Percentiles rank a stretch among this genome's conserved stretches.
phyloP scores from a whole-genome alignment of 1,140 invertebrate species.

The Drosophila sulfurigaster region DNA sequence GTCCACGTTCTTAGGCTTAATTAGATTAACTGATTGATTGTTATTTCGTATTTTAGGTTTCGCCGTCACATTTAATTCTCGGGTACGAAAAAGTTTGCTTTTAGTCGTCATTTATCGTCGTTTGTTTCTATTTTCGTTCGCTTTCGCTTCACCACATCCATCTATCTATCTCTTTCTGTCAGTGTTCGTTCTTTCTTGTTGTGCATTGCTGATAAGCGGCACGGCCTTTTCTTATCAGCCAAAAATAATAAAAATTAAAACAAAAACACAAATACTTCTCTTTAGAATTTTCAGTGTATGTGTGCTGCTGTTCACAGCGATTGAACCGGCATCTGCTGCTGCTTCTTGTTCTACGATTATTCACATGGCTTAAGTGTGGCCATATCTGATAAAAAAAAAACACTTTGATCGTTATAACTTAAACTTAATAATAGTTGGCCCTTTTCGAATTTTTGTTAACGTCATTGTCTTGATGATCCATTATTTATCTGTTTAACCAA shows the following conservation, averaged over 20 bases:
- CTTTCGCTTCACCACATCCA: constrained; percentile 54
- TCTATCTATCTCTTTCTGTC: constrained; percentile 36
- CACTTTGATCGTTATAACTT: not conserved
- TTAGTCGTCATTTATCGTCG: constrained; percentile 65
- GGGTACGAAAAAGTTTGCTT: constrained; percentile 45
- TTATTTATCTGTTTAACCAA: constrained; percentile 9
- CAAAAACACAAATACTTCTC: constrained; percentile 34
- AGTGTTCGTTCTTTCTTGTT: constrained; percentile 59
- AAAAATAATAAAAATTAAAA: constrained; percentile 51
- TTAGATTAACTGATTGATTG: constrained; percentile 72
- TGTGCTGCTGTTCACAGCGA: constrained; percentile 57
- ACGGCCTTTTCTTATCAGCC: constrained; percentile 71
- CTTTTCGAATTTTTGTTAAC: constrained; percentile 8
- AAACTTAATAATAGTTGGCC: constrained; percentile 3
- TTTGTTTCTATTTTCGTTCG: constrained; percentile 75
- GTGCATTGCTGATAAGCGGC: constrained; percentile 77
- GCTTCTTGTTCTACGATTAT: constrained; percentile 44
- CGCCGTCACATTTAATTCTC: constrained; percentile 27
- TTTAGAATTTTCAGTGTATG: constrained; percentile 3
- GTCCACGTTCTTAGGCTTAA: constrained; percentile 51
- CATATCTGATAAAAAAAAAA: constrained; percentile 22
- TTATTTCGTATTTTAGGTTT: constrained; percentile 37
- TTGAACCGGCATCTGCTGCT: constrained; percentile 34
- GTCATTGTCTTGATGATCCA: constrained; percentile 8
- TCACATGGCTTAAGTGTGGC: constrained; percentile 8